Evolutionary conservation across 2,113 vertebrate genomes (phyloP).

Genomic region (Narcine bancroftii): DNA sequence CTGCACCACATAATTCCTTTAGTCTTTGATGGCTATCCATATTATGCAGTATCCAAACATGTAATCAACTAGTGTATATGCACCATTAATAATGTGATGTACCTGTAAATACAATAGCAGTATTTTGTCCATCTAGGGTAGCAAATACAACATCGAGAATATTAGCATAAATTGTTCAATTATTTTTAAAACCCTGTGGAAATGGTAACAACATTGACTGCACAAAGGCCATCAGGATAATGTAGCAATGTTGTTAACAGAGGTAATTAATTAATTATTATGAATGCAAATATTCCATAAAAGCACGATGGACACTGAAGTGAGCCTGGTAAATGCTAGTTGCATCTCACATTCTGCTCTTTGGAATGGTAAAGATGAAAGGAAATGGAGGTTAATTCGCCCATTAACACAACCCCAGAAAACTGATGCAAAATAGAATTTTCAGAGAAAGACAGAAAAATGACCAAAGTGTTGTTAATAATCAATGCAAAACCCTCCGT

Average conservation of each 20-base stretch:
- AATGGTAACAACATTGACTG: not conserved
- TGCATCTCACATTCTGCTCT: not conserved
- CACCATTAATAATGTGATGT: not conserved
- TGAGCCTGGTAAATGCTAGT: not conserved
- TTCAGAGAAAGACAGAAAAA: not conserved
- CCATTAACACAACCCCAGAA: not conserved
- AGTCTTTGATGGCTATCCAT: not conserved
- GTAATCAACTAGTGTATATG: not conserved
- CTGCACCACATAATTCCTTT: not conserved
- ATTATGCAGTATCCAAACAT: no score
- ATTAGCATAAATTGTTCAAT: not conserved
- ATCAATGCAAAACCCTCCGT: not conserved
- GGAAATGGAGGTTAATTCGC: not conserved
- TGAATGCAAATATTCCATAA: not conserved
- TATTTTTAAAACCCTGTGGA: not conserved
- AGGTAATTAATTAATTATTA: not conserved
- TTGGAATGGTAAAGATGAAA: not conserved
- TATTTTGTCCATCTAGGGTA: not conserved
- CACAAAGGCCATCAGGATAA: not conserved
- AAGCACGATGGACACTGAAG: not conserved
- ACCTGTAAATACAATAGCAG: not conserved
- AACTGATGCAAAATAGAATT: not conserved
- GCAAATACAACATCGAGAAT: not conserved
- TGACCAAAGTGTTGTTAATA: not conserved
- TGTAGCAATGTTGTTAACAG: not conserved